Base-by-base conservation (phyloP, 1,140 invertebrate species). In the Drosophila aff. region DNA sequence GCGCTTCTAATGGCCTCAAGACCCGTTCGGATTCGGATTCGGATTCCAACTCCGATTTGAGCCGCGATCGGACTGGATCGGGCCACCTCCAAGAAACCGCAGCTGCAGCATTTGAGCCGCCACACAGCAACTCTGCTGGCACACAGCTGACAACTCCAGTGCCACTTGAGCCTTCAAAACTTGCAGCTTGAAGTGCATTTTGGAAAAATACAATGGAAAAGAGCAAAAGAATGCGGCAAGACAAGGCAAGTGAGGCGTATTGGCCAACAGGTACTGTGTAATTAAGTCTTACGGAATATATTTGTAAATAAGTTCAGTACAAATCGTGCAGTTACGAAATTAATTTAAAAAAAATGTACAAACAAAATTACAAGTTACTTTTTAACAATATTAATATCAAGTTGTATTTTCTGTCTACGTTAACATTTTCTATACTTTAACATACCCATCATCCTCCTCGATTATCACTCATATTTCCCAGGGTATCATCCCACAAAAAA, bases 101-200 rank as follows among this genome's bases (percentile, higher is more conserved):
- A 79, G 82, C 49, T 75, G 66, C 80, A 73, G 66, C 80, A 65
- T 52, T 79, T 61, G 33, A 78, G 66, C 47, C 72, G 73, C 66
- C 67, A 66, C 58, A 50, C 65, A 63, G 53, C 68, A 33, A 68
- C 43, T 59, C 26, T 38, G 44, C 58, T 40, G 79, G 73, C 74
- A 71, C 75, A 82, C 79, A 82, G 82, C 85, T 89, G 84, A 90
- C 84, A 90, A 58, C 74, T 84, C 77, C 68, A 84, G 85, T 89
- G 85, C 68, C 81, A 79, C 84, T 87, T 84, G 77, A 89, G 77
- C 67, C 71, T 73, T 78, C 67, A 74, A 84, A 84, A 83, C 81
- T 84, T 83, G 81, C 81, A 73, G 83, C 80, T 66, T 89, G 76
- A 80, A 86, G 83, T 86, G 83, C 83, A 86, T 89, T 87, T 67